Evolutionary conservation across 2,888 invertebrate genomes (phyloP).

Genomic region (Melanostoma mellinum): DNA sequence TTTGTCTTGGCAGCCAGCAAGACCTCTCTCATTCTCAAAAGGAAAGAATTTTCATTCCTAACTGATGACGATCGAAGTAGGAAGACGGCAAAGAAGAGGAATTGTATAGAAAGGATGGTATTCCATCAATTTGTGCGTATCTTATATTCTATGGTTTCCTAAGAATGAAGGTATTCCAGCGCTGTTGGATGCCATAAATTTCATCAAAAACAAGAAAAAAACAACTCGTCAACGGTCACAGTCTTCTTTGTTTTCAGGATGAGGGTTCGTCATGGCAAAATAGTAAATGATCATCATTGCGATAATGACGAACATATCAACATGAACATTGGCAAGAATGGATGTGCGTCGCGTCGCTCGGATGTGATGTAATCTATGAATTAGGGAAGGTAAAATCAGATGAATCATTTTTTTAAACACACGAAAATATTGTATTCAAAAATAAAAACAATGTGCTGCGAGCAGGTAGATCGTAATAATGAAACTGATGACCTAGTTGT

Average conservation of each 20-base stretch:
- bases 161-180: slow-evolving; percentile 56
- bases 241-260: slow-evolving; percentile 33
- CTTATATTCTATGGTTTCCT: slow-evolving; percentile 51
- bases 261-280: slow-evolving; percentile 47
- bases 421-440: too few relatives aligned
- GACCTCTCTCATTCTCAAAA: background rate
- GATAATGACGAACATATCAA: too few relatives aligned
- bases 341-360: too few relatives aligned
- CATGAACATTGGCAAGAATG: too few relatives aligned
- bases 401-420: too few relatives aligned
- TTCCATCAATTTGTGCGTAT: slow-evolving; percentile 73
- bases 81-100: slow-evolving; percentile 42
- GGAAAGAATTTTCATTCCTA: slow-evolving; percentile 55
- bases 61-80: slow-evolving; percentile 9
- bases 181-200: slow-evolving; percentile 59
- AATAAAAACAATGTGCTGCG: too few relatives aligned
- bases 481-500: too few relatives aligned
- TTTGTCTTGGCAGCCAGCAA: slow-evolving; percentile 40
- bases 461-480: too few relatives aligned
- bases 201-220: slow-evolving; percentile 22
- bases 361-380: slow-evolving; percentile 37
- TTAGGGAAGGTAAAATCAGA: background rate
- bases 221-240: slow-evolving; percentile 41
- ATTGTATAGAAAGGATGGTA: slow-evolving; percentile 49
- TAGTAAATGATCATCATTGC: slow-evolving; percentile 38